Percentiles rank a stretch among this genome's conserved stretches.
Conservation (phyloP, 2,888 invertebrate species). For the Macropis europaea region DNA sequence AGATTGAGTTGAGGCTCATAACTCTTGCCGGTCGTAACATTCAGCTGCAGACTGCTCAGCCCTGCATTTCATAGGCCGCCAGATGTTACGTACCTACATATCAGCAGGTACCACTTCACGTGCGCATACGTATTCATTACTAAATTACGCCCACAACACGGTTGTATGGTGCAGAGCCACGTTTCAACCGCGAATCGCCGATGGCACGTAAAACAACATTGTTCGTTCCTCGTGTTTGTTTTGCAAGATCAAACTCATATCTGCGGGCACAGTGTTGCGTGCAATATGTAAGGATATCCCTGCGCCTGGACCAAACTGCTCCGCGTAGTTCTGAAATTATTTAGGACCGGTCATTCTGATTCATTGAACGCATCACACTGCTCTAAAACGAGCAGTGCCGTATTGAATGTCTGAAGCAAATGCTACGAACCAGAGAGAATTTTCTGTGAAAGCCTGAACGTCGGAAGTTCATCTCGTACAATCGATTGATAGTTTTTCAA, state of each 20-base stretch:
- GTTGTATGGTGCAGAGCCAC: slow-evolving; percentile 31
- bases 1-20: slow-evolving; percentile 74
- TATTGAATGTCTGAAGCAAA: too few relatives aligned
- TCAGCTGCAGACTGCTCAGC: slow-evolving; percentile 72
- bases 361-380: too few relatives aligned
- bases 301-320: neutral
- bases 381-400: too few relatives aligned
- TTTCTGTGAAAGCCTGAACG: too few relatives aligned
- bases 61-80: slow-evolving; percentile 76
- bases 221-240: slow-evolving; percentile 38
- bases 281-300: slow-evolving; percentile 26
- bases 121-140: slow-evolving; percentile 71
- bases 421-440: too few relatives aligned
- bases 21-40: slow-evolving; percentile 73
- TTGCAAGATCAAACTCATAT: slow-evolving; percentile 10
- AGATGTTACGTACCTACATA: slow-evolving; percentile 74
- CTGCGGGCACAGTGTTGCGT: slow-evolving; percentile 4
- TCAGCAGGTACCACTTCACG: slow-evolving; percentile 71
- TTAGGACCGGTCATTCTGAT: too few relatives aligned
- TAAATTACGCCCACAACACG: slow-evolving; percentile 65
- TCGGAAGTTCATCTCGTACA: too few relatives aligned
- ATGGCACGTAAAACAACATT: slow-evolving; percentile 60
- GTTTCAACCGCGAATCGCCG: slow-evolving; percentile 63
- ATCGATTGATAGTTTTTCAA: too few relatives aligned
- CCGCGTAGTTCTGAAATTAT: too few relatives aligned